Evolutionary conservation across 2,113 vertebrate species (phyloP), one percentile per base, ranked within the genome.

Genomic region (Gobius niger): DNA sequence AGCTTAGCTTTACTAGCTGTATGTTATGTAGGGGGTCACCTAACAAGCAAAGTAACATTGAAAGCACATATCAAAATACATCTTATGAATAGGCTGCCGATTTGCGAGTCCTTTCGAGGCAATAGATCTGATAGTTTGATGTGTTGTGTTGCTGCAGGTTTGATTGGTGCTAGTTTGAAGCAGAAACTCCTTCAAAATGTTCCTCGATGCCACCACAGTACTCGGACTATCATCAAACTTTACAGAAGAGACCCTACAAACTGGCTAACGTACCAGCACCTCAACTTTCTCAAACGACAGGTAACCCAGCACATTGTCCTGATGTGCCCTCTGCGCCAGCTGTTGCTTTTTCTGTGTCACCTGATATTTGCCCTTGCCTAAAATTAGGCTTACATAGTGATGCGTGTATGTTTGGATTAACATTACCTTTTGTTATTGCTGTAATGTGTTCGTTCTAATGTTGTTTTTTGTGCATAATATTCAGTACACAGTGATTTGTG

Each of bases 271-370:
- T 96, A 96, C 85, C 96, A 96, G 70, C 95, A 94, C 75, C 91
- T 95, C 4, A 92, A 69, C 79, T 95, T 96, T 71, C 90, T 96
- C 34, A 97, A 90, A 80, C 93, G 94, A 47, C 95, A 94, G 95
- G 97, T 99, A 89, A 65, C 7, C 44, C 14, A 3, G 7, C 2
- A 13, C 44, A 10, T 9, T 64, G 34, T 46, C 42, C 8, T 16
- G 62, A 41, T 34, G 3, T 13, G 4, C 57, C n/a, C 42, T 12
- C 4, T 50, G 24, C 16, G 54, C 24, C 13, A n/a, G 53, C 13
- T 46, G 49, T 18, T 54, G 56, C 40, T 42, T 13, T 14, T n/a
- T 13, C 40, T 40, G n/a, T 42, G 56, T 6, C 7, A 59, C 7
- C 3, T 40, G 13, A 59, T 15, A 4, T 40, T 60, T 14, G 24